phyloP scores from a whole-genome alignment of 2,113 vertebrate species.

The Channa argus region DNA sequence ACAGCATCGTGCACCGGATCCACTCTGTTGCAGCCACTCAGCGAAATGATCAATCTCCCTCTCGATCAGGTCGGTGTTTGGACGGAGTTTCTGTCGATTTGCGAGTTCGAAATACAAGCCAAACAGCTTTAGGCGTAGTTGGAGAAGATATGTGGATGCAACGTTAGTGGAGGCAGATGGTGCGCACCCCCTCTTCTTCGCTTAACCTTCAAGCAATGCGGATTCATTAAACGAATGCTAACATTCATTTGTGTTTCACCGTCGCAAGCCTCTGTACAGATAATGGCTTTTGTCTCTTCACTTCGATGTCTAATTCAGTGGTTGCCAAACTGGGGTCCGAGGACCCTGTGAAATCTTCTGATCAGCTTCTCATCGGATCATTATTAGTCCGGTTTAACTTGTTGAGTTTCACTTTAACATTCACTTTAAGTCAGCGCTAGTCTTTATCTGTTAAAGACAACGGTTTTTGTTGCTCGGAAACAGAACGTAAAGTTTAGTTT shows the following conservation, averaged over 20 bases:
- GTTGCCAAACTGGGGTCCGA: slow-evolving; percentile 11
- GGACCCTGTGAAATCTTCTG: not conserved
- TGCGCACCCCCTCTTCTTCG: slow-evolving; percentile 22
- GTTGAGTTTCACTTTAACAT: not conserved
- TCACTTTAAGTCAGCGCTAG: slow-evolving; percentile 15
- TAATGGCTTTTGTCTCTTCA: slow-evolving; percentile 44
- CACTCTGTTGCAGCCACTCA: slow-evolving; percentile 93
- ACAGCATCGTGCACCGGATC: slow-evolving; percentile 90
- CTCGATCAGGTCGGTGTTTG: slow-evolving; percentile 90
- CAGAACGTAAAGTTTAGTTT: too few relatives aligned
- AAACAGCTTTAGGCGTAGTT: not conserved
- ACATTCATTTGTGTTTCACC: slow-evolving; percentile 27
- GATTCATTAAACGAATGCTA: slow-evolving; percentile 7
- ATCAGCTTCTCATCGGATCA: slow-evolving; percentile 16
- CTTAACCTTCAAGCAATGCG: slow-evolving; percentile 27
- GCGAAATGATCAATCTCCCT: slow-evolving; percentile 92
- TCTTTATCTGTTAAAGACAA: too few relatives aligned
- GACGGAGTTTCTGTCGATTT: slow-evolving; percentile 9
- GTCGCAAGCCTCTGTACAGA: slow-evolving; percentile 11
- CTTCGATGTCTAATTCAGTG: slow-evolving; percentile 33
- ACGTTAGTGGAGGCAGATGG: slow-evolving; percentile 29
- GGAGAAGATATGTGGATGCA: not conserved
- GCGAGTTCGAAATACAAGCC: not conserved
- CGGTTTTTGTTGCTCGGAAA: not conserved
- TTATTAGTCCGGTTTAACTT: slow-evolving; percentile 30